Conservation (phyloP, 1,140 invertebrate species). For the Brachionus paranguensis region DNA sequence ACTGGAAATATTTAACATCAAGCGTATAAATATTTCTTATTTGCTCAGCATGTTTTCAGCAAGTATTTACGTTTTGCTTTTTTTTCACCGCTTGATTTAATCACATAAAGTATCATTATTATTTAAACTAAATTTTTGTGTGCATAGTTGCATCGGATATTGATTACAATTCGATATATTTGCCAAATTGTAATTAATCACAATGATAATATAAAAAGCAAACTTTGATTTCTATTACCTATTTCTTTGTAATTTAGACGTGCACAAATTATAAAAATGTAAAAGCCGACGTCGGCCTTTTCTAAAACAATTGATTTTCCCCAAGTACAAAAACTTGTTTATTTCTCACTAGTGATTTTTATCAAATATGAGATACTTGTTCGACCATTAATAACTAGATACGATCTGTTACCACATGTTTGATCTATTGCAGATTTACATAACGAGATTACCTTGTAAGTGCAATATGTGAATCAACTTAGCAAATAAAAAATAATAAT, state of each 20-base stretch:
- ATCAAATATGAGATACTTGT: neutral
- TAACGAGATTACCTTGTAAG: neutral
- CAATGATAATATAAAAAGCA: conserved; percentile 3
- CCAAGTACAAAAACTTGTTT: neutral
- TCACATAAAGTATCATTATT: neutral
- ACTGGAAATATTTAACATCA: neutral
- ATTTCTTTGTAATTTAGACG: neutral
- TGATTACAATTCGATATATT: conserved; percentile 18
- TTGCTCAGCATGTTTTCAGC: conserved; percentile 30
- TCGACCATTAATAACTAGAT: neutral
- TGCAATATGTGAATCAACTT: too few species aligned
- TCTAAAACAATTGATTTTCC: neutral
- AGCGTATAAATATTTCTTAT: conserved; percentile 20
- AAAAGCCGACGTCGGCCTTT: neutral
- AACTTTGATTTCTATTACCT: neutral
- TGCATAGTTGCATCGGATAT: neutral
- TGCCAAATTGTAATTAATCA: conserved; percentile 5
- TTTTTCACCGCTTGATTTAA: neutral
- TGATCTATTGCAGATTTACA: neutral
- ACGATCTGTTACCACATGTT: neutral
- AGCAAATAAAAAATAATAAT: too few species aligned
- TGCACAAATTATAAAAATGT: neutral
- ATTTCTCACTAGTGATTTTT: neutral
- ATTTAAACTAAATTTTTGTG: neutral
- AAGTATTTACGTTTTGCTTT: conserved; percentile 14